A percentile compares a stretch with the other conserved stretches of the same genome.
These are phyloP conservation scores for Drosophila helvetica DNA, from an alignment of 2,888 invertebrate species.

Conservation along the genomic window DNA sequence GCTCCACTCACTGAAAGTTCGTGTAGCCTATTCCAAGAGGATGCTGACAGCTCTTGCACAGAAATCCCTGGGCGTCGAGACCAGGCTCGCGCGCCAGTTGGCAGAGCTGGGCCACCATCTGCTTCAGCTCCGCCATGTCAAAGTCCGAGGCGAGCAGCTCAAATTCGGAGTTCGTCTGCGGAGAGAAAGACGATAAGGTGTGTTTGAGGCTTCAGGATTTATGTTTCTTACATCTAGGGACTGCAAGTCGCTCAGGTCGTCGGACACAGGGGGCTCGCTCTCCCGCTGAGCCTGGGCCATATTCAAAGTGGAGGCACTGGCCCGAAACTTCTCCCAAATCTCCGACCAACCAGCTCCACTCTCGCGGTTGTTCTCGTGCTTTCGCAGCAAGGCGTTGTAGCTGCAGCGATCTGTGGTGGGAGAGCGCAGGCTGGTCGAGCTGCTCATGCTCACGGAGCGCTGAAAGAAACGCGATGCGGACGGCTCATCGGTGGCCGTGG, in stretches of 20 bases:
- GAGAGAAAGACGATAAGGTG: background rate
- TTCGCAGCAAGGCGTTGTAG: constrained; percentile 81
- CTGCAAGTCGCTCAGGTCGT: constrained; percentile 57
- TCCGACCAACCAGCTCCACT: constrained; percentile 85
- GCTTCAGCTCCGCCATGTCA: constrained; percentile 85
- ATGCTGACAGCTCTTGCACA: constrained; percentile 87
- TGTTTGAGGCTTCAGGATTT: background rate
- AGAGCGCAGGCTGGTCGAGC: constrained; percentile 76
- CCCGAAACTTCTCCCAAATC: constrained; percentile 85
- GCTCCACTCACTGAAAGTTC: constrained; percentile 76
- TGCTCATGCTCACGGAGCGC: constrained; percentile 82
- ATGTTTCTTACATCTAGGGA: constrained; percentile 53
- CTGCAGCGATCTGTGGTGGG: constrained; percentile 80
- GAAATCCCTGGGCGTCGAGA: constrained; percentile 93
- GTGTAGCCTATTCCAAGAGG: constrained; percentile 87
- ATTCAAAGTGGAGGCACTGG: constrained; percentile 52
- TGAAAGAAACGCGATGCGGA: constrained; percentile 56
- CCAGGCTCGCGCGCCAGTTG: constrained; percentile 91
- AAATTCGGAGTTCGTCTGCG: constrained; percentile 85
- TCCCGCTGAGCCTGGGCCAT: constrained; percentile 43
- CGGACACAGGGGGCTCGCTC: constrained; percentile 35
- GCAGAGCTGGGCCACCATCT: constrained; percentile 88
- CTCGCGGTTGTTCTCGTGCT: constrained; percentile 80
- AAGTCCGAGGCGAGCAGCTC: constrained; percentile 86
- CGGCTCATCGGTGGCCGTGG: constrained; percentile 49